Conservation (phyloP, 2,113 vertebrate genomes). For the Fregata magnificens region DNA sequence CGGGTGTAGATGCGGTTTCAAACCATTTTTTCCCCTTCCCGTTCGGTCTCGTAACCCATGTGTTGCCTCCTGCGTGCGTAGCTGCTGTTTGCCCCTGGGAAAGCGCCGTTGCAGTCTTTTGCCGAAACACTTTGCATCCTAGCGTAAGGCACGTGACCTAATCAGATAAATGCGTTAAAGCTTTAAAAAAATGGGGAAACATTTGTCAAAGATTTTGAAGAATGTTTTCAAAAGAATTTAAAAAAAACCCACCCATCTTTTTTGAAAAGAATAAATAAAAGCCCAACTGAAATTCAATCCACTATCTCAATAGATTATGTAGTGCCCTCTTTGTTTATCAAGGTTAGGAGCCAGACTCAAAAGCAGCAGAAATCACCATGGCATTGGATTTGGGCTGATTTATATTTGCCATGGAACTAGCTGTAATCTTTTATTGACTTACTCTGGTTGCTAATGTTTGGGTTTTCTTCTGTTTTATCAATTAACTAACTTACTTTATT, state of each 20-base stretch:
- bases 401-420: neutral
- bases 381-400: neutral
- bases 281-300: neutral
- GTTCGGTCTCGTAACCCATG: accelerated
- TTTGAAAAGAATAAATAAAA: neutral
- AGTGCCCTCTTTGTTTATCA: neutral
- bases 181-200: neutral
- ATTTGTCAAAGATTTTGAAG: neutral
- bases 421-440: neutral
- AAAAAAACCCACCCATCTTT: neutral
- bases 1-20: no score
- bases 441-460: neutral
- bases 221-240: neutral
- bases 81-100: accelerated
- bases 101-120: neutral
- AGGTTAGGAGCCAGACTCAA: neutral
- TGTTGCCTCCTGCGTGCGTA: accelerated
- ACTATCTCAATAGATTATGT: neutral
- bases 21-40: no score
- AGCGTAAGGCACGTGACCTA: neutral
- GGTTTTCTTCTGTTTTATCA: neutral
- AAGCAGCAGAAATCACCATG: neutral
- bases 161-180: neutral
- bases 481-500: neutral
- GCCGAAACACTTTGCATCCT: neutral